These are phyloP conservation scores for Thinocorus orbignyianus DNA, from an alignment of 2,113 vertebrate species.

Conservation along the genomic window DNA sequence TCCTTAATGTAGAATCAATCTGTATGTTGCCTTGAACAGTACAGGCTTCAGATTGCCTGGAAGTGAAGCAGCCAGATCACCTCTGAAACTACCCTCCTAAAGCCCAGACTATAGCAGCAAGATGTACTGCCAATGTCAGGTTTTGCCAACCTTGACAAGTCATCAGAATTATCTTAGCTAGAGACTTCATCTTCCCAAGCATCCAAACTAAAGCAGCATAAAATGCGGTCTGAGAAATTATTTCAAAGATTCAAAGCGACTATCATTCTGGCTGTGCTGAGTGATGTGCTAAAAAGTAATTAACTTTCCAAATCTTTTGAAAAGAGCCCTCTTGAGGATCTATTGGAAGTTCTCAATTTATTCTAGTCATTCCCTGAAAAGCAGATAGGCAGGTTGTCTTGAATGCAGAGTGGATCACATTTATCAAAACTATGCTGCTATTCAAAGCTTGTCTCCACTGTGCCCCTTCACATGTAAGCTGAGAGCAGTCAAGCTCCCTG, in stretches of 20 bases:
- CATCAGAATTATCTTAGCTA: constrained; percentile 9
- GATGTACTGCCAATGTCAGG: background rate
- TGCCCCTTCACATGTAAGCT: background rate
- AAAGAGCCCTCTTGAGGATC: background rate
- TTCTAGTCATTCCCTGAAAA: background rate
- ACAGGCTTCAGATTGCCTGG: background rate
- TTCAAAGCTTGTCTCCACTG: background rate
- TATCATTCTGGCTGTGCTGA: background rate
- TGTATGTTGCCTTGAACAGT: background rate
- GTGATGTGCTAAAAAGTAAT: background rate
- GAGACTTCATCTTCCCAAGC: background rate
- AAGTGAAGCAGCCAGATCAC: background rate
- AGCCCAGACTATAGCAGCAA: background rate
- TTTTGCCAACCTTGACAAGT: background rate
- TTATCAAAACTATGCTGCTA: background rate
- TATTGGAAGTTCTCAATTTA: background rate
- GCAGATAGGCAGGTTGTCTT: background rate
- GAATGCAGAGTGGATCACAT: background rate
- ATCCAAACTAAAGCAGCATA: background rate
- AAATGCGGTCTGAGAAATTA: background rate
- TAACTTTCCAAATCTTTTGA: background rate
- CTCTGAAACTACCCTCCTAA: background rate
- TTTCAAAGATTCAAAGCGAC: background rate
- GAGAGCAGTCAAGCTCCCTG: background rate
- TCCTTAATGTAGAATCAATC: background rate